Conservation (phyloP, 2,888 invertebrate genomes). For the Siphlonurus alternatus region DNA sequence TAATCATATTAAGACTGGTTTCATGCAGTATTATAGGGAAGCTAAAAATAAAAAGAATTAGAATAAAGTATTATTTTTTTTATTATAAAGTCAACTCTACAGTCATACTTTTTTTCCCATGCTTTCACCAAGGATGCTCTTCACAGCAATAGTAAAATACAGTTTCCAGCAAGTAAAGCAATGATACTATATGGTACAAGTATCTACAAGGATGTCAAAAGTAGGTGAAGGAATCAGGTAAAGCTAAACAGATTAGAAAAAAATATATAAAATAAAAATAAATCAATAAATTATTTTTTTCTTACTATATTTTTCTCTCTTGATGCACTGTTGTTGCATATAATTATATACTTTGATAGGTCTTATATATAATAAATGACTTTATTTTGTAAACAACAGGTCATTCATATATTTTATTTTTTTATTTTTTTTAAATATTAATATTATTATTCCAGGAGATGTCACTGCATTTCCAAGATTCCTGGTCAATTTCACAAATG, state of each 20-base stretch:
- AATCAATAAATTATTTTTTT: not conserved
- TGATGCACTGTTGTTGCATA: not conserved
- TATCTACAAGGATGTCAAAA: not conserved
- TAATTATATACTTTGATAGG: not conserved
- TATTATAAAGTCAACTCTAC: constrained; percentile 3
- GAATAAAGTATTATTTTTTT: constrained; percentile 2
- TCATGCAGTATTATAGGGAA: too few relatives aligned
- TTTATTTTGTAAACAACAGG: not conserved
- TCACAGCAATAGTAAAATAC: constrained; percentile 3
- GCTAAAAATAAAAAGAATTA: too few relatives aligned
- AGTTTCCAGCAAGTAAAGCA: constrained; percentile 3
- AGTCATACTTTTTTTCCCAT: constrained; percentile 3
- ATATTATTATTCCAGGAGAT: not conserved
- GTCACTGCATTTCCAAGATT: not conserved
- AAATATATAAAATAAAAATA: not conserved
- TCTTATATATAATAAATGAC: not conserved
- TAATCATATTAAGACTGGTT: too few relatives aligned
- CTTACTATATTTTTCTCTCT: not conserved
- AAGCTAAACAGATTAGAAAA: not conserved
- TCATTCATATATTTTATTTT: not conserved
- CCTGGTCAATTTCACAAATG: not conserved
- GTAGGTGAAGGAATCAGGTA: not conserved
- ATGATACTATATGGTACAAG: constrained; percentile 1
- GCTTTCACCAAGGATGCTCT: constrained; percentile 3
- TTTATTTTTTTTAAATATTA: too few relatives aligned